Evolutionary conservation across 1,140 invertebrate genomes (phyloP), one percentile per base, ranked within the genome.

Genomic region (Zaprionus gabonicus): DNA sequence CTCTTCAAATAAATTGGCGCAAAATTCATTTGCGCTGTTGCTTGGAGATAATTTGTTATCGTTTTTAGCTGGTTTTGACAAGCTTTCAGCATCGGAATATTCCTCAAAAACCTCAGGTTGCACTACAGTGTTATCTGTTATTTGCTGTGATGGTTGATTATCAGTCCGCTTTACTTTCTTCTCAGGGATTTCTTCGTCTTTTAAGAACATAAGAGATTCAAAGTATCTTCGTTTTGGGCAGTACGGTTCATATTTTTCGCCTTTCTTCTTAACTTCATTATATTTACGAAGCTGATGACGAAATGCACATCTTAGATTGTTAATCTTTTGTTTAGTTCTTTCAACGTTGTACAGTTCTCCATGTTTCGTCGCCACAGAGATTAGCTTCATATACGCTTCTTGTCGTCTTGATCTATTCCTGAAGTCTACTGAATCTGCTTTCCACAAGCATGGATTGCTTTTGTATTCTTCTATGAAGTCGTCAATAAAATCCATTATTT

Each of bases 401-500:
- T 92, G 91, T 23, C 91, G 76, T 17, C 80, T 82, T 12, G 59
- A 78, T 31, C 91, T 74, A 66, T 92, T 92, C 41, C 92, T 71
- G 60, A 92, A 92, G 72, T 92, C 80, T 4, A 80, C 77, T 3
- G 86, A 92, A 55, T 92, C 87, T 2, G 91, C 91, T 55, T 92
- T 92, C 91, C 91, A 92, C n/a, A 92, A 62, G 65, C 91, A 92
- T 3, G 91, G 91, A 77, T 92, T 92, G 58, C 81, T 84, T 55
- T 84, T 90, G 56, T 92, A 92, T 74, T 92, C 91, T n/a, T 92
- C 80, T 34, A 92, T 92, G 49, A 92, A 92, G 74, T 92, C 91
- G 74, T 92, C 91, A 55, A 92, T 92, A 53, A 92, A 92, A 80
- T 92, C 91, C 88, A 91, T 88, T 83, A 74, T 87, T 87, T 81